Evolutionary conservation across 2,888 invertebrate genomes (phyloP).

Genomic region (Cataglyphis rosenhaueri): DNA sequence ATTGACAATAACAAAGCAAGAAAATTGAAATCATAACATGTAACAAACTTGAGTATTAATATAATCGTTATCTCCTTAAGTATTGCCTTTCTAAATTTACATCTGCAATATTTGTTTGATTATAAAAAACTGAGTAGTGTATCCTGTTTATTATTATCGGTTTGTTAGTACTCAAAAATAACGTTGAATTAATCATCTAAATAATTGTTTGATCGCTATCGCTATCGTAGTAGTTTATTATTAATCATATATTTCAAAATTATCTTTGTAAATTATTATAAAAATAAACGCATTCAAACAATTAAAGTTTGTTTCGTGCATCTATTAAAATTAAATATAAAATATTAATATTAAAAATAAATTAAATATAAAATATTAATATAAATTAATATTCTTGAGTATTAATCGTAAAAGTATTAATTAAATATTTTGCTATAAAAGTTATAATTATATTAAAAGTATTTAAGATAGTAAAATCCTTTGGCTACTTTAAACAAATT

Average conservation of each 20-base stretch:
- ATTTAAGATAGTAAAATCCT: background rate
- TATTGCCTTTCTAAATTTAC: background rate
- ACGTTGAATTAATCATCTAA: background rate
- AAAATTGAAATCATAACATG: conserved; percentile 40
- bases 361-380: background rate
- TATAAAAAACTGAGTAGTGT: background rate
- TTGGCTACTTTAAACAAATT: background rate
- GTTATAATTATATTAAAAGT: background rate
- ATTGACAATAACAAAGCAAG: conserved; percentile 28
- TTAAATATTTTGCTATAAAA: background rate
- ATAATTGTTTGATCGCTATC: background rate
- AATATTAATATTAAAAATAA: too few species aligned
- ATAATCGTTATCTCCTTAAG: background rate
- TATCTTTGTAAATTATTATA: background rate
- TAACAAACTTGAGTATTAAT: background rate
- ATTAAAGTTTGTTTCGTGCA: background rate
- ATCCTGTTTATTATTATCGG: background rate
- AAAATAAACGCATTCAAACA: background rate
- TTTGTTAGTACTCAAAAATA: background rate
- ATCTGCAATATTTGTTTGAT: conserved; percentile 3
- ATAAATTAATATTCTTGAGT: background rate
- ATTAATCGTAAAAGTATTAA: background rate
- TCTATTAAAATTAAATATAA: background rate
- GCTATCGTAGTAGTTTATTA: background rate
- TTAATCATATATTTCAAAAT: background rate